Evolutionary conservation across 2,888 invertebrate genomes (phyloP), one percentile per base, ranked within the genome.

Genomic region (Aphidoletes aphidimyza): DNA sequence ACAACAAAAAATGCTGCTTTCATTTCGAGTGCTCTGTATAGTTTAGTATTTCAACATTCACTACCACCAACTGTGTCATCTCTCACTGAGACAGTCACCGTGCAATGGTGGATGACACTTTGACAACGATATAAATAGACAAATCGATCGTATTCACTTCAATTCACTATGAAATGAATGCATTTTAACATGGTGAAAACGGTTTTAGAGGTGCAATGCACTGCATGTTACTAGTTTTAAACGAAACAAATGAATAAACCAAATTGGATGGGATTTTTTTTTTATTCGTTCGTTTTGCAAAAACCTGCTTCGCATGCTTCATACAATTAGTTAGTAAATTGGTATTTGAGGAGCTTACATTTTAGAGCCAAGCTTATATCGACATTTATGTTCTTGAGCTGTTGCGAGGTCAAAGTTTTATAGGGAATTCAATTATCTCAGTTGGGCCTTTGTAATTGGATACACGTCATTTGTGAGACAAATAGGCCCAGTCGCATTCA

Each of bases 101-200:
- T n/a, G n/a, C n/a, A n/a, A n/a, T n/a, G n/a, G 69, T 17, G 5
- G 69, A 69, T 69, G 69, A 69, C 69, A 69, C 30, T 69, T 30
- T 69, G 69, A 69, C 69, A 69, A 69, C 69, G 69, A 14, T 69
- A 69, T 69, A 69, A 69, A 69, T 69, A 34, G 34, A 54, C 22
- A 54, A 69, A 69, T 69, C 69, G 54, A 69, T 69, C 34, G 34
- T 9, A 8, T 2, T 69, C 69, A 30, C 69, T 42, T 6, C n/a
- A n/a, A n/a, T n/a, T n/a, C n/a, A n/a, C n/a, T n/a, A n/a, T n/a
- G n/a, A n/a, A n/a, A n/a, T n/a, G n/a, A n/a, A 69, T 30, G n/a
- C 8, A 30, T 30, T 69, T 30, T 34, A 14, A 22, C n/a, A 54
- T 54, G 14, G 26, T 54, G 22, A 47, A 47, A 26, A 26, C 22